These are phyloP conservation scores for Synanthedon myopaeformis DNA, from an alignment of 2,888 invertebrate species.

Conservation along the genomic window DNA sequence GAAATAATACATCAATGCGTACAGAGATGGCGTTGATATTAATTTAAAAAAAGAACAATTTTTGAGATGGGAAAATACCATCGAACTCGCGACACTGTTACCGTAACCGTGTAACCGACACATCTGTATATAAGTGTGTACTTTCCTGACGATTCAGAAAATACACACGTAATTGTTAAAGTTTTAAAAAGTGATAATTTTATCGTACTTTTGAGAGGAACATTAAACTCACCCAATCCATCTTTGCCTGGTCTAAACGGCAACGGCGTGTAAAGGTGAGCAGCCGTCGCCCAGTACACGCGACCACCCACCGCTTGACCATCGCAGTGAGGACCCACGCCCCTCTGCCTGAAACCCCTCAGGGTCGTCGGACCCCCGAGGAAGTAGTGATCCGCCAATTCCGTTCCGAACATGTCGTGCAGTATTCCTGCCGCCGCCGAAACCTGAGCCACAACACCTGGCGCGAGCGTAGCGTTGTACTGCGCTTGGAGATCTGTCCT, in stretches of 20 bases:
- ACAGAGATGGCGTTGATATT: too few relatives aligned
- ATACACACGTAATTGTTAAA: too few relatives aligned
- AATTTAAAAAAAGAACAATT: too few relatives aligned
- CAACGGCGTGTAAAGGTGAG: conserved; percentile 91
- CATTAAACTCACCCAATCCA: conserved; percentile 76
- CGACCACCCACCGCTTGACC: conserved; percentile 81
- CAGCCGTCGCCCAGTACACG: conserved; percentile 86
- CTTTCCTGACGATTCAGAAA: too few relatives aligned
- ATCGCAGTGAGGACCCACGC: conserved; percentile 88
- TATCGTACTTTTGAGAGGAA: too few relatives aligned
- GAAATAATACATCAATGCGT: too few relatives aligned
- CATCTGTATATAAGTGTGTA: too few relatives aligned
- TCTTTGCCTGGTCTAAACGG: conserved; percentile 86
- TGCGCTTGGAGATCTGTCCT: conserved; percentile 76
- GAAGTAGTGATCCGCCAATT: conserved; percentile 81
- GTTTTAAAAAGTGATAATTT: too few relatives aligned
- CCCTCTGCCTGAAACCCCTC: conserved; percentile 88
- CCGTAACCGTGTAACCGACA: too few relatives aligned
- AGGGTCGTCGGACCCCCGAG: conserved; percentile 91
- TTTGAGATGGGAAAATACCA: too few relatives aligned
- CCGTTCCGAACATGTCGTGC: conserved; percentile 73
- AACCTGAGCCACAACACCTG: conserved; percentile 68
- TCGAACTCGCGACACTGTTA: too few relatives aligned
- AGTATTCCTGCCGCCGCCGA: conserved; percentile 78
- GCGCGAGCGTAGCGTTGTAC: conserved; percentile 28